Evolutionary conservation across 1,140 invertebrate genomes (phyloP).

Genomic region (Pogonomyrmex californicus): DNA sequence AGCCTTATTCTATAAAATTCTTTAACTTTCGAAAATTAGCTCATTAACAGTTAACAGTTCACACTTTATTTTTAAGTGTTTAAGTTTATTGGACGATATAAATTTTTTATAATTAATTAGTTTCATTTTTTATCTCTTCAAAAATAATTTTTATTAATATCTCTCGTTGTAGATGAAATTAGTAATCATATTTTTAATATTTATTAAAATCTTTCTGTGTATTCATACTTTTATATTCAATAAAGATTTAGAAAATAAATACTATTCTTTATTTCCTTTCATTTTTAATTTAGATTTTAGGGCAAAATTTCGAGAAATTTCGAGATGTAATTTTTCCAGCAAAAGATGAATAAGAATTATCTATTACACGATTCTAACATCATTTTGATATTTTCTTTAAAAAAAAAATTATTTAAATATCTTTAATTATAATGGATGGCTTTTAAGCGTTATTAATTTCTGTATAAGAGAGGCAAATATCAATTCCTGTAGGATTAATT

Average conservation of each 20-base stretch:
- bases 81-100: not conserved
- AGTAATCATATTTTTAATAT: not conserved
- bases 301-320: not conserved
- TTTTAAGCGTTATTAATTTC: constrained; percentile 1
- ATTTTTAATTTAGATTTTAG: constrained; percentile 28
- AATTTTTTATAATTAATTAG: not conserved
- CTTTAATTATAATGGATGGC: not conserved
- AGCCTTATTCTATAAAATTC: not conserved
- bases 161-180: not conserved
- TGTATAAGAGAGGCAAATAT: not conserved
- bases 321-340: not conserved
- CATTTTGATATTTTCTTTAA: not conserved
- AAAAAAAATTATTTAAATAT: constrained; percentile 1
- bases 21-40: not conserved
- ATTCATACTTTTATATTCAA: not conserved
- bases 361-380: not conserved
- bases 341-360: constrained; percentile 8
- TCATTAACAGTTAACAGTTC: constrained; percentile 1
- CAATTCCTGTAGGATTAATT: not conserved
- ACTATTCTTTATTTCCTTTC: not conserved
- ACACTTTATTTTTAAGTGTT: not conserved
- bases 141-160: constrained; percentile 26
- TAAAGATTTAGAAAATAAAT: not conserved
- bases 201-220: not conserved
- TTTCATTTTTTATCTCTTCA: constrained; percentile 15